phyloP scores from a whole-genome alignment of 1,140 invertebrate species.

The Globodera rostochiensis region DNA sequence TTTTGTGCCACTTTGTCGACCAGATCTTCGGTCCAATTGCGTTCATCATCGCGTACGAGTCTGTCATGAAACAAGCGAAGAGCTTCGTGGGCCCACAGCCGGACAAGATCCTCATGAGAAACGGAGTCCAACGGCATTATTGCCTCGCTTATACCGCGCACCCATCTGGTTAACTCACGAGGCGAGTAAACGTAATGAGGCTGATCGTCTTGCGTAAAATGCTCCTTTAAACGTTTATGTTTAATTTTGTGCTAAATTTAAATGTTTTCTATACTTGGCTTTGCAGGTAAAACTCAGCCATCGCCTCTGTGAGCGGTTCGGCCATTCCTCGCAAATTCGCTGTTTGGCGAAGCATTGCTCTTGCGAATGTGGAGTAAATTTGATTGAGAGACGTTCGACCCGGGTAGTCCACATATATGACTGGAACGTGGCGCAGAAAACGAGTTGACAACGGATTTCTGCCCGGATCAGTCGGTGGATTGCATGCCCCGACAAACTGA shows the following conservation, averaged over 20 bases:
- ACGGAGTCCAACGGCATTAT: constrained; percentile 87
- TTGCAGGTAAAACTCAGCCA: constrained; percentile 96
- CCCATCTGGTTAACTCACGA: constrained; percentile 99
- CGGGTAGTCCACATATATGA: constrained; percentile 99
- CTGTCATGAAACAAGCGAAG: constrained; percentile 89
- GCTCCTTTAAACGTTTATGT: constrained; percentile 71
- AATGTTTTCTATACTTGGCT: constrained; percentile 73
- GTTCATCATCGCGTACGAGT: constrained; percentile 88
- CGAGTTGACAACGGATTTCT: constrained; percentile 93
- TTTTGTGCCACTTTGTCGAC: constrained; percentile 89
- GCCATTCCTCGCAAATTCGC: constrained; percentile 86
- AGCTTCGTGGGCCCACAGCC: constrained; percentile 97
- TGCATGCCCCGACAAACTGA: constrained; percentile 99
- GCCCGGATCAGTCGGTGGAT: constrained; percentile 98
- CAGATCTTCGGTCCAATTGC: constrained; percentile 96
- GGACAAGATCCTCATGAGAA: constrained; percentile 87
- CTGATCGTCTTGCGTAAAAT: constrained; percentile 99
- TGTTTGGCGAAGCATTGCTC: constrained; percentile 91
- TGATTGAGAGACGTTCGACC: constrained; percentile 84
- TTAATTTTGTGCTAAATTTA: constrained; percentile 11
- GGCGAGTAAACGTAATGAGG: constrained; percentile 90
- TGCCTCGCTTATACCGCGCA: constrained; percentile 96
- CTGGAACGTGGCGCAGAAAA: constrained; percentile 86
- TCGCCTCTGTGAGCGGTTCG: constrained; percentile 93
- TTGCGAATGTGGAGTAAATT: constrained; percentile 96